Percentiles rank a stretch among this genome's conserved stretches.
These are phyloP conservation scores for Papilio polyxenes DNA, from an alignment of 1,140 invertebrate genomes.

Conservation along the genomic window DNA sequence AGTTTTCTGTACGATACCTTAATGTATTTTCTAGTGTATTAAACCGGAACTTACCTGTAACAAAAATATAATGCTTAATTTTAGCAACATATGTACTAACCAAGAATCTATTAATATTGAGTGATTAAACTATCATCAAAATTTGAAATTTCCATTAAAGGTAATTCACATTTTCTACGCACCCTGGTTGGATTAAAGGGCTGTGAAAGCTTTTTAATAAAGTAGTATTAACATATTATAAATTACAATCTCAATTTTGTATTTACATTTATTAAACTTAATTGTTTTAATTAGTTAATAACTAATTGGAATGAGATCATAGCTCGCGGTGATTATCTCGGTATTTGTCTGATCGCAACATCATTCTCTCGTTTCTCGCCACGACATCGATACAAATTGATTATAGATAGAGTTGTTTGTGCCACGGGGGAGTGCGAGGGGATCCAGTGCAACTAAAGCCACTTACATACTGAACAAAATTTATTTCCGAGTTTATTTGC, in stretches of 20 bases:
- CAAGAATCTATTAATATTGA: background rate
- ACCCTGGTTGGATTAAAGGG: background rate
- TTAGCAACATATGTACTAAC: background rate
- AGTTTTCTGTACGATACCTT: constrained; percentile 29
- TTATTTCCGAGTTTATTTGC: background rate
- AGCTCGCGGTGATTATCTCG: constrained; percentile 19
- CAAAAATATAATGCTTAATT: constrained; percentile 40
- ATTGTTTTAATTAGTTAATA: constrained; percentile 6
- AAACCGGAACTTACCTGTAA: constrained; percentile 51
- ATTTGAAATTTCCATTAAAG: too few relatives aligned
- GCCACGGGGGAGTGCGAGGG: constrained; percentile 30
- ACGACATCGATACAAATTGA: constrained; percentile 40
- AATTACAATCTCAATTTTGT: background rate
- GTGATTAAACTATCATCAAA: background rate
- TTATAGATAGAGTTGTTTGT: constrained; percentile 40
- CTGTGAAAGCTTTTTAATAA: background rate
- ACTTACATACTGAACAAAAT: constrained; percentile 3
- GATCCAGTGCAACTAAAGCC: constrained; percentile 20
- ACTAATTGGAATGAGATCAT: constrained; percentile 3
- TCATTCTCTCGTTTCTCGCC: constrained; percentile 36
- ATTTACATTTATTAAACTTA: background rate
- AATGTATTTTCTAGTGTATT: constrained; percentile 1
- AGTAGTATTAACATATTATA: too few relatives aligned
- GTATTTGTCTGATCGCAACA: constrained; percentile 26
- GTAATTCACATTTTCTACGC: background rate